Percentiles rank a stretch among this genome's conserved stretches.
Conservation (phyloP, 1,140 invertebrate genomes). For the Formica selysi region DNA sequence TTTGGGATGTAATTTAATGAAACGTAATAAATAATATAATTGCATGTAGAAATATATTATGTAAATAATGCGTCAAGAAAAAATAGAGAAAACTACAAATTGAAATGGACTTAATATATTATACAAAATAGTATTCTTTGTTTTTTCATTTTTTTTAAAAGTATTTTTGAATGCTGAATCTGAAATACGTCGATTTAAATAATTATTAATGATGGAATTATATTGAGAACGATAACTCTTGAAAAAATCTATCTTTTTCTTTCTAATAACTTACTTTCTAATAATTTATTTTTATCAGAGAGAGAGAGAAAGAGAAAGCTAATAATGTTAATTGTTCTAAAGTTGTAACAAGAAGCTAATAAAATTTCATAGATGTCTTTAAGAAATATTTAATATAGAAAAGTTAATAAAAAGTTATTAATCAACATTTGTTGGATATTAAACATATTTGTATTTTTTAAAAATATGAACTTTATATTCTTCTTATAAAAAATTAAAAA, state of each 20-base stretch:
- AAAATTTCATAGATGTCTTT: not conserved
- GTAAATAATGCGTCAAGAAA: not conserved
- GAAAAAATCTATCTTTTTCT: conserved; percentile 18
- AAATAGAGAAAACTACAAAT: not conserved
- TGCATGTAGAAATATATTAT: not conserved
- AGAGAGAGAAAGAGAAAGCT: not conserved
- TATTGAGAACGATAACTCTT: conserved; percentile 1
- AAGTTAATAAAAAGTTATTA: not conserved
- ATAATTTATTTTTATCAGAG: not conserved
- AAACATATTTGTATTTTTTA: conserved; percentile 4
- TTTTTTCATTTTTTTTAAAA: conserved; percentile 12
- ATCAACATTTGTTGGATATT: not conserved
- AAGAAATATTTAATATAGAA: not conserved
- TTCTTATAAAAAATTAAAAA: not conserved
- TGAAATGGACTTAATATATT: not conserved
- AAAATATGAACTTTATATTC: not conserved
- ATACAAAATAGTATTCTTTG: not conserved
- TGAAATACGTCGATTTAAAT: conserved; percentile 21
- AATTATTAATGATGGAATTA: conserved; percentile 24
- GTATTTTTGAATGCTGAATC: not conserved
- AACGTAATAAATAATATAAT: not conserved
- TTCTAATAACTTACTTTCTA: not conserved
- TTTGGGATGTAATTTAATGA: not conserved
- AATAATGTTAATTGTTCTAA: conserved; percentile 7
- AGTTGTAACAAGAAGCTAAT: not conserved